Conservation (phyloP, 2,888 invertebrate genomes). For the Cephus runcator region DNA sequence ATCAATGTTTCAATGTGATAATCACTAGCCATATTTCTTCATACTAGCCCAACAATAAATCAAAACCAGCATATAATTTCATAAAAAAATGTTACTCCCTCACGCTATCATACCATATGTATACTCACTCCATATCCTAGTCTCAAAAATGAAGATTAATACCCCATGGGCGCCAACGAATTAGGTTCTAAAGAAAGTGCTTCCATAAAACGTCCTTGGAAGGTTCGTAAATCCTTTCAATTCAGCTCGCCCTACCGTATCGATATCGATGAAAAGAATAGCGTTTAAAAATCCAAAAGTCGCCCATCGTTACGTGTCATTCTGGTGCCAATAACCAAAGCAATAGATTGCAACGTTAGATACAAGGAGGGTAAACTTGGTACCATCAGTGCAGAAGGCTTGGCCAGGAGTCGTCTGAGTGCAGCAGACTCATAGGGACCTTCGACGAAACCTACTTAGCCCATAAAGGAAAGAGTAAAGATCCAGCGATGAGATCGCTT, state of each 20-base stretch:
- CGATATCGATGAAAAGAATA: background rate
- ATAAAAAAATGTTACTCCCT: background rate
- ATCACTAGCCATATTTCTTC: background rate
- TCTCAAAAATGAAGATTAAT: background rate
- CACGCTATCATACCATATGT: background rate
- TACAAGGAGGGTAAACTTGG: background rate
- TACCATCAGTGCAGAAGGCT: background rate
- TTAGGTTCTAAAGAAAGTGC: background rate
- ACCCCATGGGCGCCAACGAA: background rate
- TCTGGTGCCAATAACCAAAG: background rate
- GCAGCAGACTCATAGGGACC: background rate
- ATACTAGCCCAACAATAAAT: background rate
- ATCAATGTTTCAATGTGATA: background rate
- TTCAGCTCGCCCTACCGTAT: background rate
- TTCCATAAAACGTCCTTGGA: background rate
- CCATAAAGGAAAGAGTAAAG: constrained; percentile 4
- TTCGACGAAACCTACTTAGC: background rate
- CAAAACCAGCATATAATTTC: background rate
- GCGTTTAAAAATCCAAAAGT: background rate
- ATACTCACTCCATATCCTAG: background rate
- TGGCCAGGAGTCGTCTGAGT: background rate
- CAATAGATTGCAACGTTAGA: background rate
- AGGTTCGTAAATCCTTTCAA: background rate
- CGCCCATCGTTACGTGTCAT: background rate
- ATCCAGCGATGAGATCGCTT: constrained; percentile 47